These are phyloP conservation scores for Campoletis sonorensis DNA, from an alignment of 1,140 invertebrate genomes.

Conservation along the genomic window DNA sequence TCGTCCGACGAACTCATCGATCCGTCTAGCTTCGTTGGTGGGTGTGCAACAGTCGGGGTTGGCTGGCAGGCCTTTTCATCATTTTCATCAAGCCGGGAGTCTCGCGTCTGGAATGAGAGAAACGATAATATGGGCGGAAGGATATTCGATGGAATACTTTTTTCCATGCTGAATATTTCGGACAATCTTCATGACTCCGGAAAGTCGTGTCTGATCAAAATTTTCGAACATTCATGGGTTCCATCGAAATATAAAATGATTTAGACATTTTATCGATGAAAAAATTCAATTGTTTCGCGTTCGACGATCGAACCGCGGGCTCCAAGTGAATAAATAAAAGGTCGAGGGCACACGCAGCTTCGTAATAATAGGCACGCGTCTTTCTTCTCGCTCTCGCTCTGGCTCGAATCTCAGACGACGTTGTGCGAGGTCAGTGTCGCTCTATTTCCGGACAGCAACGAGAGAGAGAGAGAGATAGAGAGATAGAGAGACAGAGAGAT, in stretches of 20 bases:
- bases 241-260: neutral
- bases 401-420: conserved; percentile 2
- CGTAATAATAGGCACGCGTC: conserved; percentile 1
- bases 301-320: neutral
- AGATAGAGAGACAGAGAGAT: neutral
- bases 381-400: neutral
- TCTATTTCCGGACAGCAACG: conserved; percentile 42
- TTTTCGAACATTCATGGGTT: neutral
- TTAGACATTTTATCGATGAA: neutral
- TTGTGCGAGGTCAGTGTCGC: conserved; percentile 42
- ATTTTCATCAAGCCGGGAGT: conserved; percentile 30
- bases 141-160: neutral
- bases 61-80: conserved; percentile 37
- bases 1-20: conserved; percentile 46
- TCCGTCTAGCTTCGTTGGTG: conserved; percentile 39
- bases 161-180: conserved; percentile 13
- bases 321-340: conserved; percentile 4
- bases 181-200: conserved; percentile 3
- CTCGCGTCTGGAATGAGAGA: neutral
- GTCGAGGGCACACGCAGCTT: conserved; percentile 5
- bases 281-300: neutral
- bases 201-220: neutral
- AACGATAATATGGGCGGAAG: neutral
- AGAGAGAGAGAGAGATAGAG: neutral
- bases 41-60: conserved; percentile 14